Evolutionary conservation across 64 coral and sea anemone genomes (phyloP).

Genomic region (Hydrozoanthus tunicans): DNA sequence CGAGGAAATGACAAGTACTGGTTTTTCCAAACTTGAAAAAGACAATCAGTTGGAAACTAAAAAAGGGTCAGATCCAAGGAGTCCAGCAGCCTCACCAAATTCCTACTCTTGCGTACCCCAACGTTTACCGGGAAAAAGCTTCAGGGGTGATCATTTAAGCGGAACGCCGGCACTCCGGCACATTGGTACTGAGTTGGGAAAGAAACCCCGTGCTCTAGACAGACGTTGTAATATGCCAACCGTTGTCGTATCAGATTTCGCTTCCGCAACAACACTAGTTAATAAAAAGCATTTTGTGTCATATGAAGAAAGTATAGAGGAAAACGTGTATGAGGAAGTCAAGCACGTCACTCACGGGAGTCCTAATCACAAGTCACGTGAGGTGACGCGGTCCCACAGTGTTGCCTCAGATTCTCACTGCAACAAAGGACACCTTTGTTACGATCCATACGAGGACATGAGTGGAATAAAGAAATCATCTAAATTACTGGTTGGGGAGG

Average conservation of each 20-base stretch:
- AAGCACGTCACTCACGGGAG: too few species aligned
- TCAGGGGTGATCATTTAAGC: too few species aligned
- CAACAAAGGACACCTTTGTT: neutral
- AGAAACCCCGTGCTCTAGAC: neutral
- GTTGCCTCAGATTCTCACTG: neutral
- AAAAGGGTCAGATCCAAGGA: neutral
- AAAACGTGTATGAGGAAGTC: conserved; percentile 23
- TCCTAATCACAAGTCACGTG: neutral
- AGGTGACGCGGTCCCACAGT: neutral
- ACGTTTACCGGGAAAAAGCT: neutral
- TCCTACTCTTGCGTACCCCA: conserved; percentile 21
- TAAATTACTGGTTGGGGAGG: neutral
- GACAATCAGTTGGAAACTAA: neutral
- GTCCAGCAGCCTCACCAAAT: neutral
- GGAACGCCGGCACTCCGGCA: neutral
- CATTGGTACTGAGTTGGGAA: neutral
- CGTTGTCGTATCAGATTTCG: neutral
- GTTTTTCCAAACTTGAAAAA: neutral
- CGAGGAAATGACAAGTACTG: conserved; percentile 2
- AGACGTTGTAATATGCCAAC: neutral
- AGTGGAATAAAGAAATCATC: neutral
- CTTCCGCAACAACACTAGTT: neutral
- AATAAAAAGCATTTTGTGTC: neutral
- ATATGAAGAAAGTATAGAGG: neutral
- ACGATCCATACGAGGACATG: conserved; percentile 40